These are phyloP conservation scores for Subanguina moxae DNA, from an alignment of 1,140 invertebrate species.

Conservation along the genomic window DNA sequence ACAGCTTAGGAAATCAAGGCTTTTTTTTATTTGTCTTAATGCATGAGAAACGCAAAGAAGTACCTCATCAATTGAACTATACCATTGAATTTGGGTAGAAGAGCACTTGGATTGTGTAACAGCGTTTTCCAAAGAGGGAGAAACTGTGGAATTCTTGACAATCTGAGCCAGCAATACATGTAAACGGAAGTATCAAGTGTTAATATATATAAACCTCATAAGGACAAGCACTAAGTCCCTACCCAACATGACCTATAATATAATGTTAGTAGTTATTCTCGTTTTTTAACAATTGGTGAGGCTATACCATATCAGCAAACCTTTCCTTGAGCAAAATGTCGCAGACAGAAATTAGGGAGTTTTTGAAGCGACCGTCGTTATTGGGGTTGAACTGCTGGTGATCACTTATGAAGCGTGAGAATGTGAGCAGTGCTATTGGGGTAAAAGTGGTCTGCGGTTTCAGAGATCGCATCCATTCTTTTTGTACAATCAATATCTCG, in stretches of 20 bases:
- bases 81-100: constrained; percentile 32
- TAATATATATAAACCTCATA: constrained; percentile 18
- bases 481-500: constrained; percentile 21
- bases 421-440: constrained; percentile 22
- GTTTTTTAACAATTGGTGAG: no score
- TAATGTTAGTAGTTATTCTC: no score
- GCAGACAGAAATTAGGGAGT: constrained; percentile 19
- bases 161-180: not conserved
- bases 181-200: no score
- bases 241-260: no score
- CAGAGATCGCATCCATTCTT: constrained; percentile 20
- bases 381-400: constrained; percentile 5
- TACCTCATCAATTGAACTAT: not conserved
- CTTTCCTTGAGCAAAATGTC: constrained; percentile 29
- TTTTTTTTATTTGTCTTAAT: no score
- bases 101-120: constrained; percentile 23
- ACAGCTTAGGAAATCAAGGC: no score
- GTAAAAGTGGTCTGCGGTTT: constrained; percentile 20
- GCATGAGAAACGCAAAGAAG: no score
- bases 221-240: constrained; percentile 24
- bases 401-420: constrained; percentile 36
- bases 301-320: constrained; percentile 23
- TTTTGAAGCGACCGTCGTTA: constrained; percentile 12
- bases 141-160: constrained; percentile 33
- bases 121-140: constrained; percentile 22